Evolutionary conservation across 2,113 vertebrate genomes (phyloP), one percentile per base, ranked within the genome.

Genomic region (Hoplias malabaricus): DNA sequence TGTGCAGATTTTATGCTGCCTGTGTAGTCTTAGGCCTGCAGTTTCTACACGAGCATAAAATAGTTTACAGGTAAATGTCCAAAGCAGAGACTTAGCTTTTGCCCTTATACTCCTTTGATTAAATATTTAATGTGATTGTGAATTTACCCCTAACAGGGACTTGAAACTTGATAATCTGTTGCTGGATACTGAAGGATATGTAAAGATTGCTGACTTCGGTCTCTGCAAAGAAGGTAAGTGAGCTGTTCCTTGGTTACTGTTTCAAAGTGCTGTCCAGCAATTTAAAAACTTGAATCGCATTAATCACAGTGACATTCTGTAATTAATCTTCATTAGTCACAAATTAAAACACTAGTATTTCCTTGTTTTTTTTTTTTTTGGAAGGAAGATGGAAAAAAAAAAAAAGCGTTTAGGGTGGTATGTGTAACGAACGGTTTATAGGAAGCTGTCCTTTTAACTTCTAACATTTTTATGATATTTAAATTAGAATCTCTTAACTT

Each of bases 161-260:
- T 87, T 99, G 87, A 99, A 99, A 92, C 91, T 99, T 90, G 98
- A 99, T 89, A 99, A 99, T 82, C 92, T 99, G 88, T 84, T 99
- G 84, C 91, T 99, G 89, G 98, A 99, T 85, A 98, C 96, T 54
- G 97, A 99, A 89, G 98, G 98, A 79, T 99, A 98, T 61, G 96
- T 99, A 82, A 99, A 99, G 92, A 99, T 99, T 67, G 97, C 98
- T 36, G 98, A 99, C 90, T 99, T 99, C 83, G 98, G 98, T 75
- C 96, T 99, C 88, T 99, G 97, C 85, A 99, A 99, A 95, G 98
- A 99, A 95, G 98, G 98, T 98, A 92, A 84, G 66, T 65, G 8
- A 34, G 38, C 23, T 57, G 23, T 21, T 27, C 40, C 0, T 75
- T n/a, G n/a, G n/a, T n/a, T n/a, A n/a, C n/a, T n/a, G n/a, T n/a